Evolutionary conservation across 2,113 vertebrate genomes (phyloP).

Genomic region (Mola mola): DNA sequence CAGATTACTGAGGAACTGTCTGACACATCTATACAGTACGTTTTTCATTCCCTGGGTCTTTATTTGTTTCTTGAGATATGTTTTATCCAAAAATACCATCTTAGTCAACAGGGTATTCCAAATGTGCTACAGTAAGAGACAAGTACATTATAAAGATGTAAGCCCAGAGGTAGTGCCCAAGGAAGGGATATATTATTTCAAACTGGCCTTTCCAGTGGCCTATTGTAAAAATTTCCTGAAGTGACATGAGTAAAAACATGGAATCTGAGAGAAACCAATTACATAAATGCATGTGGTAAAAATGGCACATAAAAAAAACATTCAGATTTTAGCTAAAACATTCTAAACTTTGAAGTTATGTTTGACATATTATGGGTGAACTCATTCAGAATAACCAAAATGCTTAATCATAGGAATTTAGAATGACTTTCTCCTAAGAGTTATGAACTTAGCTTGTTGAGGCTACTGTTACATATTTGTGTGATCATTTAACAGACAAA

Average conservation of each 20-base stretch:
- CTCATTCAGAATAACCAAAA: conserved; percentile 4
- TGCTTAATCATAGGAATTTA: conserved; percentile 9
- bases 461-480: too few relatives aligned
- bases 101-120: conserved; percentile 31
- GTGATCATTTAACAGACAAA: too few relatives aligned
- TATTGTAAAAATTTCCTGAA: conserved; percentile 31
- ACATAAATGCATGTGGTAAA: background rate
- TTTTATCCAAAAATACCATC: conserved; percentile 25
- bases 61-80: conserved; percentile 10
- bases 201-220: conserved; percentile 27
- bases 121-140: conserved; percentile 24
- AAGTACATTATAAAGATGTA: conserved; percentile 24
- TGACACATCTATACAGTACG: conserved; percentile 16
- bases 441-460: too few relatives aligned
- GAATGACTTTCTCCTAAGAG: conserved; percentile 13
- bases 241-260: conserved; percentile 18
- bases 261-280: conserved; percentile 19
- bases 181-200: conserved; percentile 23
- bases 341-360: too few relatives aligned
- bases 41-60: conserved; percentile 21
- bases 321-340: too few relatives aligned
- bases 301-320: background rate
- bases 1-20: conserved; percentile 43
- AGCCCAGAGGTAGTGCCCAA: conserved; percentile 20
- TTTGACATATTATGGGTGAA: conserved; percentile 9